Evolutionary conservation across 2,113 vertebrate species (phyloP).

Genomic region (Ailurus styani): DNA sequence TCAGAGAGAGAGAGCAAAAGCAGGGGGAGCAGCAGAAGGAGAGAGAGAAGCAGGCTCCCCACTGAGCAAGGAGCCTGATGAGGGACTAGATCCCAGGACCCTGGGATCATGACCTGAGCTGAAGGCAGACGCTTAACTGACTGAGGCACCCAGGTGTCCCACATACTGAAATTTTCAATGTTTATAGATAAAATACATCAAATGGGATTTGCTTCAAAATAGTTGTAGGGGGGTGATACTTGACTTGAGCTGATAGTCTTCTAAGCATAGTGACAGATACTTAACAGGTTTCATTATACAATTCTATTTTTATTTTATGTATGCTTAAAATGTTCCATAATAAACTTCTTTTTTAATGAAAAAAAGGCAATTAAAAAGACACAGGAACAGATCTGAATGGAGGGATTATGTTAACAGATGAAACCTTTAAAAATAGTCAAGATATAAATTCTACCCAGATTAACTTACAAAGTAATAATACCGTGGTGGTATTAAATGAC

Average conservation of each 20-base stretch:
- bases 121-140: too few relatives aligned
- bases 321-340: background rate
- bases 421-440: background rate
- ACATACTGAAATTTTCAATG: background rate
- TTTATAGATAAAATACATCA: background rate
- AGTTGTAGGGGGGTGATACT: background rate
- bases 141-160: too few relatives aligned
- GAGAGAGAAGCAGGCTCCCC: too few relatives aligned
- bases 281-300: background rate
- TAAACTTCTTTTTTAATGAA: background rate
- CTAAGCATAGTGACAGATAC: background rate
- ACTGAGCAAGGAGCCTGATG: too few relatives aligned
- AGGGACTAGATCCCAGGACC: too few relatives aligned
- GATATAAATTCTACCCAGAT: background rate
- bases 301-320: background rate
- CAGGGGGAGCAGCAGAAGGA: too few relatives aligned
- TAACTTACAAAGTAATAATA: background rate
- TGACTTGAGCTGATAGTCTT: background rate
- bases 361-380: background rate
- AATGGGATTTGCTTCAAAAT: background rate
- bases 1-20: too few relatives aligned
- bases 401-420: background rate
- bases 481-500: background rate
- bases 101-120: too few relatives aligned
- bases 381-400: background rate